These are phyloP conservation scores for Bubo blakistoni DNA, from an alignment of 2,113 vertebrate species.

Conservation along the genomic window DNA sequence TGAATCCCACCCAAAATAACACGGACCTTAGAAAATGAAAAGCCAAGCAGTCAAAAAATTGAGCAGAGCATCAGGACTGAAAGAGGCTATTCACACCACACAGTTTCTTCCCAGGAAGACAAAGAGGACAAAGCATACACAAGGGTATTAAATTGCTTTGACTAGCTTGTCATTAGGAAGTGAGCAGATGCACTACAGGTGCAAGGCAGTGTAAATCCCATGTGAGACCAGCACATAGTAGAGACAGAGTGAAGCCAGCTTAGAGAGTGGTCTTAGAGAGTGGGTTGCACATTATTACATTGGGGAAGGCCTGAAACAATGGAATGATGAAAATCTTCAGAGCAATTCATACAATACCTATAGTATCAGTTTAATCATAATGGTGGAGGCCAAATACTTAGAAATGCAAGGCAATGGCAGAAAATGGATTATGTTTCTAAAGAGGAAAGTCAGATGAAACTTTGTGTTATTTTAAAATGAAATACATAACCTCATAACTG, in stretches of 20 bases:
- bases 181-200: not conserved
- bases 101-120: not conserved
- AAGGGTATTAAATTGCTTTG: not conserved
- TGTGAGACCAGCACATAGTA: not conserved
- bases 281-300: not conserved
- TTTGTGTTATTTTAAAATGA: constrained; percentile 6
- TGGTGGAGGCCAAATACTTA: not conserved
- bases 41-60: not conserved
- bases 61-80: not conserved
- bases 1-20: not conserved
- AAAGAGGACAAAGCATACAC: not conserved
- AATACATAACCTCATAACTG: constrained; percentile 6
- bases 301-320: not conserved
- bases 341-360: not conserved
- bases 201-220: not conserved
- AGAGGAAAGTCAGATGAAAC: not conserved
- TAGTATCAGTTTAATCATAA: not conserved
- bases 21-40: not conserved
- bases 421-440: not conserved
- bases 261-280: not conserved
- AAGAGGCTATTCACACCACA: not conserved
- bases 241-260: not conserved
- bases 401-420: not conserved
- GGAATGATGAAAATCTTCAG: not conserved
- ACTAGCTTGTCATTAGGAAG: not conserved